A percentile compares a stretch with the other conserved stretches of the same genome.
These are phyloP conservation scores for Somateria mollissima DNA, from an alignment of 2,797 vertebrate genomes.

Conservation along the genomic window DNA sequence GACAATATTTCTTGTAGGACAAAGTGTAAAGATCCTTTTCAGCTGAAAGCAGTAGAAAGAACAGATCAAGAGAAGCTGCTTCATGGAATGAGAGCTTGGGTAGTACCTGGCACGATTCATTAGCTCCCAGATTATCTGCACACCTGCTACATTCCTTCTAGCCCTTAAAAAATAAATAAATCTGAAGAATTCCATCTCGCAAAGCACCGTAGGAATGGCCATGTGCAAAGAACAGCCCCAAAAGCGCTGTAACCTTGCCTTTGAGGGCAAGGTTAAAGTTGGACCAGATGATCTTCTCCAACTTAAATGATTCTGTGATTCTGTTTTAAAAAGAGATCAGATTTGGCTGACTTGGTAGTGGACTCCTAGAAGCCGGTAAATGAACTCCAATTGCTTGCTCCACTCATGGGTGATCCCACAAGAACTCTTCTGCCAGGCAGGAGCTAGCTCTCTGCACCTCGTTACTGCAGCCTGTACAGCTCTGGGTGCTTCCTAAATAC, in stretches of 20 bases:
- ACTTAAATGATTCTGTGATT: no score
- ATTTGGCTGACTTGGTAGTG: not conserved
- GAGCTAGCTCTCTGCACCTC: not conserved
- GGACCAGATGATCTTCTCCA: no score
- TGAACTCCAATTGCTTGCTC: not conserved
- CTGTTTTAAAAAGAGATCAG: accelerated
- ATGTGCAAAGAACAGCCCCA: not conserved
- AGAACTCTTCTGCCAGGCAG: not conserved
- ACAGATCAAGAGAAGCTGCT: not conserved
- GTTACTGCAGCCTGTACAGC: not conserved
- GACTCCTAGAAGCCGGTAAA: not conserved
- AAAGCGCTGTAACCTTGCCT: no score
- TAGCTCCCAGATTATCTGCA: accelerated
- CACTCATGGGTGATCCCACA: accelerated
- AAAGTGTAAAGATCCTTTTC: not conserved
- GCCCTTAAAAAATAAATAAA: not conserved
- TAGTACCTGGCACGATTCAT: accelerated
- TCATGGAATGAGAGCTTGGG: not conserved
- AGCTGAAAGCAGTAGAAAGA: not conserved
- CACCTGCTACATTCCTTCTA: not conserved
- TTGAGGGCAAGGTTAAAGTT: no score
- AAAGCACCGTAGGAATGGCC: not conserved
- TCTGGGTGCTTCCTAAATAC: not conserved
- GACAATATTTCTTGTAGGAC: accelerated
- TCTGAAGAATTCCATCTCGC: not conserved